Evolutionary conservation across 1,140 invertebrate species (phyloP), one percentile per base, ranked within the genome.

Genomic region (Drosophila insularis): DNA sequence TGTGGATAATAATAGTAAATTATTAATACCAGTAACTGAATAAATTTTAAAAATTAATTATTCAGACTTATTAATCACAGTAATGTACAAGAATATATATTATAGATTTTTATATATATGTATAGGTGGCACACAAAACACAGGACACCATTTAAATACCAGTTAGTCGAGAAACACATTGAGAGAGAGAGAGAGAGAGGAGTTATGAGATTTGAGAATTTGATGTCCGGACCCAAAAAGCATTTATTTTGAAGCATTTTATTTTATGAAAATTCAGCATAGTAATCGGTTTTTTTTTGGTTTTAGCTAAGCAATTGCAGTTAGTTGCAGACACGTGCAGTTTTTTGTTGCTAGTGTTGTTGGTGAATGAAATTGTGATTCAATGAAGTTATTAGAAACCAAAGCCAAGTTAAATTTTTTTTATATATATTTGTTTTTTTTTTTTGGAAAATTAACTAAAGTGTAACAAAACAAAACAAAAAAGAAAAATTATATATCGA

Each of bases 141-240:
- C 70, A 85, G 71, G 72, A 82, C 80, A 82, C 72, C 72, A 80
- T 78, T 53, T 40, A 64, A 58, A 72, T 65, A 76, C 80, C 70
- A 81, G 79, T 68, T 71, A 78, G 58, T 62, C 50, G 43, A 63
- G 63, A 37, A 8, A 62, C 5, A 17, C 32, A 64, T 35, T 23
- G 32, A 32, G 23, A 68, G 3, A 66, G 10, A 21, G 23, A 40
- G 8, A 58, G 14, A 58, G 54, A 56, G 27, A 14, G 6, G n/a
- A n/a, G 37, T 3, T 55, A 55, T 55, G 54, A 14, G 54, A 31
- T 55, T 55, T 23, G 27, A 56, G 23, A 32, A 32, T 56, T 56
- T 56, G 27, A 56, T 23, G 19, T 31, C 54, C 54, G 31, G n/a
- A 8, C 54, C 54, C 27, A 19, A 50, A 50, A 58, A 58, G 55